A percentile compares a stretch with the other conserved stretches of the same genome.
Conservation (phyloP, 1,140 invertebrate species). For the Xylocopa sonorina region DNA sequence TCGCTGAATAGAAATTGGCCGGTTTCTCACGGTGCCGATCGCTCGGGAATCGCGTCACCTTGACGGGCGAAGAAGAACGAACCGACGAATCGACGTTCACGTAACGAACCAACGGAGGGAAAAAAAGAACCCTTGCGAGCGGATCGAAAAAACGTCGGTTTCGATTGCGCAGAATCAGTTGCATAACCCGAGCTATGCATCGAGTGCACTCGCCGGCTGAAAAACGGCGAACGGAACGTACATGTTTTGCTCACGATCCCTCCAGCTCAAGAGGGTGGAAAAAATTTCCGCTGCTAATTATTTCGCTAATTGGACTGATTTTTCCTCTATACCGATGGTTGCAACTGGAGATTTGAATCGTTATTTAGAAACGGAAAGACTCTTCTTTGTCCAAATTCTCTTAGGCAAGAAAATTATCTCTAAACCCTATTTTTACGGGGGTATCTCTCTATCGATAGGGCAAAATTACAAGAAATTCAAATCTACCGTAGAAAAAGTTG, state of each 20-base stretch:
- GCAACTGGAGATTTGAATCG: neutral
- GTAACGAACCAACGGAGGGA: conserved; percentile 20
- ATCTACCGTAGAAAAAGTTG: too few species aligned
- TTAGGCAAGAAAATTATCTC: too few species aligned
- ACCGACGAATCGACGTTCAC: conserved; percentile 36
- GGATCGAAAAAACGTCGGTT: conserved; percentile 61
- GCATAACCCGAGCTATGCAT: conserved; percentile 65
- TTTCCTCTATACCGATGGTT: neutral
- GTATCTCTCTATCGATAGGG: too few species aligned
- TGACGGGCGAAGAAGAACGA: conserved; percentile 38
- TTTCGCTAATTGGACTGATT: neutral
- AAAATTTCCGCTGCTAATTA: conserved; percentile 7
- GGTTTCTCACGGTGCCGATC: conserved; percentile 7
- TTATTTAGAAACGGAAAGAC: too few species aligned
- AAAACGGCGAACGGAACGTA: conserved; percentile 42
- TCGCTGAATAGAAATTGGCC: neutral
- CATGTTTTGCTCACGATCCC: neutral
- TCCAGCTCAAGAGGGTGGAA: neutral
- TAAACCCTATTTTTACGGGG: too few species aligned
- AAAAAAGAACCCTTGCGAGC: conserved; percentile 46
- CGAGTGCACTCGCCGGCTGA: conserved; percentile 59
- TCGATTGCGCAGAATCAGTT: conserved; percentile 66
- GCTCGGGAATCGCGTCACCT: conserved; percentile 26
- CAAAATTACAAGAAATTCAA: too few species aligned
- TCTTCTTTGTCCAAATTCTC: too few species aligned